These are phyloP conservation scores for Sesia bembeciformis DNA, from an alignment of 2,888 invertebrate genomes.

Conservation along the genomic window DNA sequence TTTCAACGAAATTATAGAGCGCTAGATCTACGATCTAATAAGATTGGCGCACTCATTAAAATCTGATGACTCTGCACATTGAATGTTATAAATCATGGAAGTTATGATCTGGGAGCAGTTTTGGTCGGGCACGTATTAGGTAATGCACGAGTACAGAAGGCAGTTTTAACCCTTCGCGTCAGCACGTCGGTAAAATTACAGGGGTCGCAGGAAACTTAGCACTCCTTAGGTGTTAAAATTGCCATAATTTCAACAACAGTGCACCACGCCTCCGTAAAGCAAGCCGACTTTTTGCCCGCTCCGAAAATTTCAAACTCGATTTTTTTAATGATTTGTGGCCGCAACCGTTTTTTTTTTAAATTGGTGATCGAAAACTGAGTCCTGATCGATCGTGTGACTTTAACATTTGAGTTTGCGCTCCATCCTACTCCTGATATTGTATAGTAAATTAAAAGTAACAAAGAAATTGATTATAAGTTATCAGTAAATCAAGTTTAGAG, in stretches of 20 bases:
- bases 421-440: neutral
- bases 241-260: conserved; percentile 62
- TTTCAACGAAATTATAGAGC: conserved; percentile 47
- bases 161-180: conserved; percentile 30
- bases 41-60: conserved; percentile 56
- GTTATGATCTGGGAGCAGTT: conserved; percentile 44
- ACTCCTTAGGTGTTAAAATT: conserved; percentile 72
- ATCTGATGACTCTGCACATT: conserved; percentile 53
- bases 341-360: conserved; percentile 58
- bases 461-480: neutral
- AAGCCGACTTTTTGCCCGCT: conserved; percentile 63
- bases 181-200: conserved; percentile 60
- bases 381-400: conserved; percentile 63
- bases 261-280: conserved; percentile 57
- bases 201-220: conserved; percentile 61
- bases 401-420: conserved; percentile 23
- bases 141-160: conserved; percentile 21
- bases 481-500: conserved; percentile 7
- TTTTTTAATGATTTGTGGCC: conserved; percentile 66
- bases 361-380: conserved; percentile 61
- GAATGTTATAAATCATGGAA: conserved; percentile 60
- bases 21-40: conserved; percentile 30
- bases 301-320: conserved; percentile 51
- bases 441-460: no score
- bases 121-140: conserved; percentile 32